These are phyloP conservation scores for Arbacia lixula DNA, from an alignment of 53 echinoderm and acorn worm species.

Conservation along the genomic window DNA sequence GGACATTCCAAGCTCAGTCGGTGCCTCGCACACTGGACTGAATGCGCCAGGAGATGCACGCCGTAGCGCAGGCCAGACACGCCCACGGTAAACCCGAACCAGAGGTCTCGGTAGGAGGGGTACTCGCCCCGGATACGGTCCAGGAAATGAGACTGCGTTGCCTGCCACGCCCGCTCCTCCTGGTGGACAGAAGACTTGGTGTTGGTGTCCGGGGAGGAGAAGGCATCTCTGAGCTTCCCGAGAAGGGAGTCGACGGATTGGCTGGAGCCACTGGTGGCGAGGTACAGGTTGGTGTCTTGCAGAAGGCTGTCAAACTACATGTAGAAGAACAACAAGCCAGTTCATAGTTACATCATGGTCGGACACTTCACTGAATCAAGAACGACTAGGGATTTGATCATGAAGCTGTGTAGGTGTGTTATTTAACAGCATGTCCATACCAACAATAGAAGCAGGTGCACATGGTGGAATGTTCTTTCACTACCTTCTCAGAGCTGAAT, in stretches of 20 bases:
- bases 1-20: too few relatives aligned
- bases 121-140: conserved; percentile 66
- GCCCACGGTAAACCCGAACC: conserved; percentile 77
- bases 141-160: conserved; percentile 83
- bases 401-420: too few relatives aligned
- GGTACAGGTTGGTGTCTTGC: conserved; percentile 73
- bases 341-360: too few relatives aligned
- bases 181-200: background rate
- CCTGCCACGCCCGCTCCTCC: conserved; percentile 78
- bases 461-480: too few relatives aligned
- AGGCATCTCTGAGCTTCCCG: conserved; percentile 45
- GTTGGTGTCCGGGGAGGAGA: background rate
- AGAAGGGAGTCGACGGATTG: conserved; percentile 74
- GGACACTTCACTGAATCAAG: too few relatives aligned
- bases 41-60: conserved; percentile 73
- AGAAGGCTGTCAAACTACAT: conserved; percentile 82
- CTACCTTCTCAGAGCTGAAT: too few relatives aligned
- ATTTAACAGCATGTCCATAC: too few relatives aligned
- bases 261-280: conserved; percentile 81
- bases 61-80: conserved; percentile 71
- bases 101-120: conserved; percentile 87
- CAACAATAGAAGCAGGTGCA: too few relatives aligned
- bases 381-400: too few relatives aligned
- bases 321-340: too few relatives aligned
- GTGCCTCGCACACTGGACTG: conserved; percentile 41